Conservation (phyloP, 2,797 vertebrate genomes). For the Jordanella pulchra region DNA sequence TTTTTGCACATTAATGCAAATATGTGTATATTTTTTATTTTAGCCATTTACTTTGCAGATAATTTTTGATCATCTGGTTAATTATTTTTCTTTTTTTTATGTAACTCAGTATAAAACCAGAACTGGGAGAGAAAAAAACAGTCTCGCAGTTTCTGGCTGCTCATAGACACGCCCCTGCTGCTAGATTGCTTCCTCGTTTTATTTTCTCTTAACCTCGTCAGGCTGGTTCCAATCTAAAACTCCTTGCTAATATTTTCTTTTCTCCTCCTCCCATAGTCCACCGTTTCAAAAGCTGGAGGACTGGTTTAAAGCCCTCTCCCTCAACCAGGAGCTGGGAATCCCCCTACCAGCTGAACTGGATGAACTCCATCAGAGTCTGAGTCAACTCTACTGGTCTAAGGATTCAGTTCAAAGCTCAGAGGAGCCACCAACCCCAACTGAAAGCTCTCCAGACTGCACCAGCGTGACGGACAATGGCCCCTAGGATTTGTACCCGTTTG, state of each 20-base stretch:
- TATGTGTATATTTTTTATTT: not conserved
- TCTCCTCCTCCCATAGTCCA: conserved; percentile 76
- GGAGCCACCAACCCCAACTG: conserved; percentile 41
- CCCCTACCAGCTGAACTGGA: conserved; percentile 93
- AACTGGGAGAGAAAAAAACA: conserved; percentile 4
- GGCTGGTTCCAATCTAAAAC: conserved; percentile 50
- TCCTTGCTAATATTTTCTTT: conserved; percentile 8
- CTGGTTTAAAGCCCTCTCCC: conserved; percentile 89
- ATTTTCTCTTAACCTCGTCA: conserved; percentile 49
- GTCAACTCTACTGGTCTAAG: conserved; percentile 81
- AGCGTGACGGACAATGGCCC: conserved; percentile 59
- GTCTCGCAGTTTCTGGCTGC: conserved; percentile 34
- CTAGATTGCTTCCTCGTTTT: conserved; percentile 55
- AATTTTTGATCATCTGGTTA: too few species aligned
- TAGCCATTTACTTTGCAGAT: too few species aligned
- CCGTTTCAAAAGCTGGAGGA: conserved; percentile 94
- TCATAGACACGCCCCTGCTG: conserved; percentile 29
- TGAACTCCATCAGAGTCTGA: conserved; percentile 89
- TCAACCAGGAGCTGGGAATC: conserved; percentile 92
- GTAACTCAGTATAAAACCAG: not conserved
- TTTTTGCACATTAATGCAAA: not conserved
- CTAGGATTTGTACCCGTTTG: conserved; percentile 47
- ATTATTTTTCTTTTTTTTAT: not conserved
- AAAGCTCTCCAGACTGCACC: conserved; percentile 67
- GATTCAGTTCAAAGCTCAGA: conserved; percentile 54